A percentile compares a stretch with the other conserved stretches of the same genome.
Conservation (phyloP, 2,797 vertebrate genomes). For the Melanotaenia parkinsoni region DNA sequence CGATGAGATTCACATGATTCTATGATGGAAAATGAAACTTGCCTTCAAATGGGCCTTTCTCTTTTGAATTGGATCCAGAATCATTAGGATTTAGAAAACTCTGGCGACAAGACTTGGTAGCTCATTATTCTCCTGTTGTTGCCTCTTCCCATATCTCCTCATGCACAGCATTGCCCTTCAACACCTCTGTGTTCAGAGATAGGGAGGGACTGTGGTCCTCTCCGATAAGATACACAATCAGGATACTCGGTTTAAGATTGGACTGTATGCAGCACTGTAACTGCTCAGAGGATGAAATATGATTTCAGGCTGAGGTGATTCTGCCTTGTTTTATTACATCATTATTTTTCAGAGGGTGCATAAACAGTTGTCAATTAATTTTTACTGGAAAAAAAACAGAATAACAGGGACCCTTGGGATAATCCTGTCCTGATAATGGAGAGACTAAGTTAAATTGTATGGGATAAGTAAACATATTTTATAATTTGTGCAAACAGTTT, state of each 20-base stretch:
- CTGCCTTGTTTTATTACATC: conserved; percentile 55
- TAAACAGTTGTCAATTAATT: conserved; percentile 36
- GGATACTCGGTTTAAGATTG: conserved; percentile 49
- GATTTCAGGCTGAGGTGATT: conserved; percentile 37
- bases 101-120: conserved; percentile 49
- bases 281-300: conserved; percentile 56
- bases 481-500: not conserved
- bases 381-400: conserved; percentile 15
- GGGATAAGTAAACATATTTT: not conserved
- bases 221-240: conserved; percentile 64
- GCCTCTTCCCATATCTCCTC: conserved; percentile 57
- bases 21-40: conserved; percentile 71
- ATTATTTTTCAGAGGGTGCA: conserved; percentile 49
- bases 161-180: conserved; percentile 58
- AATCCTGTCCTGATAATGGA: not conserved
- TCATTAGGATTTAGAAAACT: conserved; percentile 77
- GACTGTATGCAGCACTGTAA: conserved; percentile 29
- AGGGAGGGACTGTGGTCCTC: conserved; percentile 36
- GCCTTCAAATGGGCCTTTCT: conserved; percentile 63
- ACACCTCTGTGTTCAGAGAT: conserved; percentile 68
- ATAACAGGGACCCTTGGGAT: conserved; percentile 4
- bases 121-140: conserved; percentile 70
- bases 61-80: conserved; percentile 69
- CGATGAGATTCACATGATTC: conserved; percentile 74
- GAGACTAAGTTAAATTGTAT: not conserved